phyloP scores from a whole-genome alignment of 2,888 invertebrate genomes.

The Lasioglossum oenotherae region DNA sequence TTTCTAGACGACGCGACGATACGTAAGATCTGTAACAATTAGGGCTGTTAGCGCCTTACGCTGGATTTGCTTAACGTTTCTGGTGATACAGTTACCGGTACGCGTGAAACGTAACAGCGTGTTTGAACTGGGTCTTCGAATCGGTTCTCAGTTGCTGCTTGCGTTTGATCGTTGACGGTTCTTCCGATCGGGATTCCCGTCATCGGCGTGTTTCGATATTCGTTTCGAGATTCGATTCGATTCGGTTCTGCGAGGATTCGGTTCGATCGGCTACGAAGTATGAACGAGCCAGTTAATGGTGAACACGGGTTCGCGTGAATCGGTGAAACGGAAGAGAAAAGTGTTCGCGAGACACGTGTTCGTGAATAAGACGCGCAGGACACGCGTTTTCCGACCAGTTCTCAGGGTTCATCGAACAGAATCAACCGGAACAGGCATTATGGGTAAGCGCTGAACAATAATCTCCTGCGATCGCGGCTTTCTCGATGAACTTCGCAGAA shows the following conservation, averaged over 20 bases:
- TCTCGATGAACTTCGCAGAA: too few relatives aligned
- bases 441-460: slow-evolving; percentile 34
- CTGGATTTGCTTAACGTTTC: slow-evolving; percentile 82
- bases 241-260: not conserved
- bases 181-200: slow-evolving; percentile 8
- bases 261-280: not conserved
- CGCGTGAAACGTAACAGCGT: slow-evolving; percentile 47
- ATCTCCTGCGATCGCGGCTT: not conserved
- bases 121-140: slow-evolving; percentile 60
- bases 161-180: slow-evolving; percentile 62
- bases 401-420: slow-evolving; percentile 7
- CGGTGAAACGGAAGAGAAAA: not conserved
- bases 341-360: slow-evolving; percentile 27
- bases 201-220: not conserved
- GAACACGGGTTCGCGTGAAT: slow-evolving; percentile 20
- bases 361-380: slow-evolving; percentile 41
- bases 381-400: not conserved
- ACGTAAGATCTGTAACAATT: slow-evolving; percentile 80
- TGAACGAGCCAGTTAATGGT: slow-evolving; percentile 7
- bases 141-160: slow-evolving; percentile 71
- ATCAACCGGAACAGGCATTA: slow-evolving; percentile 16
- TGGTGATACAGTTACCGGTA: slow-evolving; percentile 81
- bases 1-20: slow-evolving; percentile 52
- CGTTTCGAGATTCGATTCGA: not conserved
- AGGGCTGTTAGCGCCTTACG: slow-evolving; percentile 76